These are phyloP conservation scores for Acanthosepion lycidas DNA, from an alignment of 2,888 invertebrate genomes.

Conservation along the genomic window DNA sequence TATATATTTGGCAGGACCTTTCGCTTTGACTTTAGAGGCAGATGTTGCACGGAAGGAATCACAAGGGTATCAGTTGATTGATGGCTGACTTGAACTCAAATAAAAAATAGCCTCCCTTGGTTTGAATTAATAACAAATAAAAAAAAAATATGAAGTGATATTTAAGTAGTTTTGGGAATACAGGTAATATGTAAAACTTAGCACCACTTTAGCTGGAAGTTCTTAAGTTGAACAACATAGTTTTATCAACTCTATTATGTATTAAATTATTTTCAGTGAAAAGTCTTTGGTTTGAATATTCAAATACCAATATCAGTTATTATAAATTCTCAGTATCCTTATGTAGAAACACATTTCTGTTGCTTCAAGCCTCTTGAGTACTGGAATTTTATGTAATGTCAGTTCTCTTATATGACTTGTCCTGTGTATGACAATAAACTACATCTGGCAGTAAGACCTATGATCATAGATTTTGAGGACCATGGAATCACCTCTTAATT, in stretches of 20 bases:
- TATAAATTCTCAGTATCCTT: too few species aligned
- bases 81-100: conserved; percentile 4
- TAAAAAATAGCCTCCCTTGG: not conserved
- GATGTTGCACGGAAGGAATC: not conserved
- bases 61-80: not conserved
- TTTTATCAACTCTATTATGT: not conserved
- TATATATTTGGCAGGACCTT: not conserved
- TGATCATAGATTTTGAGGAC: too few species aligned
- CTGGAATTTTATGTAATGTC: too few species aligned
- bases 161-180: conserved; percentile 20
- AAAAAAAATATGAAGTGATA: conserved; percentile 4
- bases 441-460: too few species aligned
- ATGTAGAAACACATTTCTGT: too few species aligned
- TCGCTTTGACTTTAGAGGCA: not conserved
- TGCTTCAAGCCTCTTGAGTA: too few species aligned
- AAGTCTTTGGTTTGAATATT: too few species aligned
- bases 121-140: not conserved
- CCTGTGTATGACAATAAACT: too few species aligned
- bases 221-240: not conserved
- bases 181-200: not conserved
- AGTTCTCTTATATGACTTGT: too few species aligned
- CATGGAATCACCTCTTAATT: too few species aligned
- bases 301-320: too few species aligned
- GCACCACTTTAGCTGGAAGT: not conserved
- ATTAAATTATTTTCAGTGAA: too few species aligned